These are phyloP conservation scores for Antheraea assamensis DNA, from an alignment of 2,888 invertebrate species.

Conservation along the genomic window DNA sequence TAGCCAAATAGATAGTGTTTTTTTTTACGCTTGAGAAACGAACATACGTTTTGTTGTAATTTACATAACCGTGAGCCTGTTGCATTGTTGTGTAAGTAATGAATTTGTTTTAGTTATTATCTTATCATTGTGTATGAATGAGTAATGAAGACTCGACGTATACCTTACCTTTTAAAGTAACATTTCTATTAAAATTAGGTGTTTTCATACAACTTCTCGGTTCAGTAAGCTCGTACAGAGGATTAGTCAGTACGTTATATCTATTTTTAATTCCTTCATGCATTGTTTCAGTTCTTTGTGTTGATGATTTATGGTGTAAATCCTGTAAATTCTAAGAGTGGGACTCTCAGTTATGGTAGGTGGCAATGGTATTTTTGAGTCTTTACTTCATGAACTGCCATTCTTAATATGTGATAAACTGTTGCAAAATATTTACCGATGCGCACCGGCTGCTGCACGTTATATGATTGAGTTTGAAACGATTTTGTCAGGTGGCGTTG, in stretches of 20 bases:
- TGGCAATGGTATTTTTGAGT: no score
- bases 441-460: not conserved
- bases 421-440: not conserved
- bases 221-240: not conserved
- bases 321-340: no score
- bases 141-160: conserved; percentile 28
- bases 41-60: conserved; percentile 50
- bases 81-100: conserved; percentile 41
- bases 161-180: conserved; percentile 16
- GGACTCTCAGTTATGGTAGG: no score
- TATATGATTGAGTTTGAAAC: no score
- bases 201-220: not conserved
- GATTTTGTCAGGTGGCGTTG: no score
- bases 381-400: not conserved
- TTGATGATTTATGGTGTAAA: not conserved
- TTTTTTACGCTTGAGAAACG: conserved; percentile 44
- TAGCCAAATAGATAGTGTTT: conserved; percentile 53
- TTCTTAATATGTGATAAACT: not conserved
- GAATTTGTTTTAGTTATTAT: conserved; percentile 50
- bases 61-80: conserved; percentile 48
- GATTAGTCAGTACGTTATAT: not conserved
- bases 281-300: not conserved
- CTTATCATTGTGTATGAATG: conserved; percentile 47
- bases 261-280: not conserved
- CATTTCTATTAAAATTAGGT: conserved; percentile 13